Base-by-base conservation (phyloP, 2,113 vertebrate genomes). In the Nipponia nippon region DNA sequence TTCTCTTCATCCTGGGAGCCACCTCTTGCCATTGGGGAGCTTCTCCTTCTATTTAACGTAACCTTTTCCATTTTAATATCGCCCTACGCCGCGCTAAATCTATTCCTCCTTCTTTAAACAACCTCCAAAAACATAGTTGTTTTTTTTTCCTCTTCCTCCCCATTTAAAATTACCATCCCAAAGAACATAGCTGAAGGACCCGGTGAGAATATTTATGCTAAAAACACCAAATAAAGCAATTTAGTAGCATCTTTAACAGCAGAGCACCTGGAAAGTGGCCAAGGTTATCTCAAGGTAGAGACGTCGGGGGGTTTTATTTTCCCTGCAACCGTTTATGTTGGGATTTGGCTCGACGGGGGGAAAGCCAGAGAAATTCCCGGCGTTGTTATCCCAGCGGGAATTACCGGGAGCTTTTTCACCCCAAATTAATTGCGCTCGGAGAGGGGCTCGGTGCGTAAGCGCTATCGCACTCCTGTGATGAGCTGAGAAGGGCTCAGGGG, bases 271-370 rank as follows among this genome's bases (percentile, higher is more conserved):
- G 89, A 70, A 84, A 72, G 63, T 30, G 72, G 90, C 93, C 94
- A 86, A 95, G 86, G 79, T 96, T 79, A 95, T 95, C 76, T 94
- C 87, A 91, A 96, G 83, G 85, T 71, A 29, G 55, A 59, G 69
- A 71, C 94, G 40, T 78, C 7, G 5, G 27, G 47, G 30, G 26
- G 36, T 14, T 11, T 61, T 89, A 27, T 87, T 82, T 94, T 38
- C 36, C 49, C 65, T 49, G 36, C 50, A 26, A 56, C 61, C 29
- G 2, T 73, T 96, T 90, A 23, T 55, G 5, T 38, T 55, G 90
- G 93, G 92, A 83, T 96, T 96, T 87, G 87, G 30, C 75, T 82
- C 26, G 2, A 56, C 7, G 7, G 50, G 53, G 69, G 50, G 18
- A 73, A 87, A 87, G 53, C 13, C 47, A 9, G 53, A 63, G 69